These are phyloP conservation scores for Lacerta viridis DNA, from an alignment of 2,797 vertebrate species.

Conservation along the genomic window DNA sequence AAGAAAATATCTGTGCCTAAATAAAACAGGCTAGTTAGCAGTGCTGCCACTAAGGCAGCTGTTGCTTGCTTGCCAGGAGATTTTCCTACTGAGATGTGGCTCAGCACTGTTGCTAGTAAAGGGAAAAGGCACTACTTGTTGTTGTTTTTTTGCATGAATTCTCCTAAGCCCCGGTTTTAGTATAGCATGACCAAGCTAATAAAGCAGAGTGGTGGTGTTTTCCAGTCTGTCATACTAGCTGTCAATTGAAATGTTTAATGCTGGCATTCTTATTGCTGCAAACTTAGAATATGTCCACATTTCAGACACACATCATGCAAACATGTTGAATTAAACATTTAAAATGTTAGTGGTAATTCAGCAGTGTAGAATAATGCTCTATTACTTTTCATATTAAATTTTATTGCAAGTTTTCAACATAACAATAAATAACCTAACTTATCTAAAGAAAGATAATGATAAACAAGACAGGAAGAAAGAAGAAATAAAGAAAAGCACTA, in stretches of 20 bases:
- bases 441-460: no score
- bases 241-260: neutral
- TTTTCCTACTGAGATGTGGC: neutral
- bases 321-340: neutral
- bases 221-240: neutral
- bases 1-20: constrained; percentile 14
- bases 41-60: neutral
- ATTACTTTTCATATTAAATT: neutral
- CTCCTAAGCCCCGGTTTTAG: neutral
- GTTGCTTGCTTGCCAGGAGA: neutral
- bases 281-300: neutral
- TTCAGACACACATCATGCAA: neutral
- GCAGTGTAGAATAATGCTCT: neutral
- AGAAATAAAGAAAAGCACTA: no score
- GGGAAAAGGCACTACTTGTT: neutral
- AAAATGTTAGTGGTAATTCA: neutral
- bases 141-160: neutral
- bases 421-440: no score
- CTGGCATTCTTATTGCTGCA: neutral
- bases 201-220: neutral
- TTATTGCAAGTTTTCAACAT: neutral
- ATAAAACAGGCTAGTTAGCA: neutral
- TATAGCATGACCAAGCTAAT: no score
- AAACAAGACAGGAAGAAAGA: no score
- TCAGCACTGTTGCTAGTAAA: neutral